Base-by-base conservation (phyloP, 2,113 vertebrate genomes). In the Tachysurus fulvidraco region DNA sequence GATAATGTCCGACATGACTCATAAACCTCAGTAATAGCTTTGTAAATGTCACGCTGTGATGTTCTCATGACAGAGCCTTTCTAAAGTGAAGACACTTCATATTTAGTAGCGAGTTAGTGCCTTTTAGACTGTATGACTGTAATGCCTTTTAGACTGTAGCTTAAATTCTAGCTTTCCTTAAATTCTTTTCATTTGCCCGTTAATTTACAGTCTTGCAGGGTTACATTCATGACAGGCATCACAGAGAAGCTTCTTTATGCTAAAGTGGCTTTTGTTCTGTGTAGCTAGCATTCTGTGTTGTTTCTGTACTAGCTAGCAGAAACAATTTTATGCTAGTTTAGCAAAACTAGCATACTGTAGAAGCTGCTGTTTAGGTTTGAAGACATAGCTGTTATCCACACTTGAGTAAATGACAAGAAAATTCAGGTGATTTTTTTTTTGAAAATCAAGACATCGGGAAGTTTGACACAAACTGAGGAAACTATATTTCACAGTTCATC, bases 11-110 rank as follows among this genome's bases (percentile, higher is more conserved):
- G 11, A 78, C 57, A 23, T 65, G 73, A 85, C 44, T 50, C 83
- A 84, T 54, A 76, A 74, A 62, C 30, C 23, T 71, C 83, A 78
- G 57, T 85, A 77, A 85, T 77, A 57, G 55, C 41, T 76, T 30
- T 46, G n/a, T 62, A 85, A 85, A 85, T 85, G 71, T 77, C 83
- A 77, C 17, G 28, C 41, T 62, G 28, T 30, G 25, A 64, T 76
- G 46, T 52, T 76, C 46, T 50, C 44, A 50, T 76, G 50, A 76
- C 44, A 46, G 23, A 76, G 25, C 73, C 50, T 21, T 25, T 76
- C 50, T 50, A 50, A 50, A 76, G 25, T 6, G 73, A 73, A 41
- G 73, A 76, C 44, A 6, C 5, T 50, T 25, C 9, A 12, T 50
- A 50, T 50, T 76, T n/a, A 50, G 10, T 76, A 76, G 13, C 10